Evolutionary conservation across 2,888 invertebrate species (phyloP).

Genomic region (Ecdyonurus torrentis): DNA sequence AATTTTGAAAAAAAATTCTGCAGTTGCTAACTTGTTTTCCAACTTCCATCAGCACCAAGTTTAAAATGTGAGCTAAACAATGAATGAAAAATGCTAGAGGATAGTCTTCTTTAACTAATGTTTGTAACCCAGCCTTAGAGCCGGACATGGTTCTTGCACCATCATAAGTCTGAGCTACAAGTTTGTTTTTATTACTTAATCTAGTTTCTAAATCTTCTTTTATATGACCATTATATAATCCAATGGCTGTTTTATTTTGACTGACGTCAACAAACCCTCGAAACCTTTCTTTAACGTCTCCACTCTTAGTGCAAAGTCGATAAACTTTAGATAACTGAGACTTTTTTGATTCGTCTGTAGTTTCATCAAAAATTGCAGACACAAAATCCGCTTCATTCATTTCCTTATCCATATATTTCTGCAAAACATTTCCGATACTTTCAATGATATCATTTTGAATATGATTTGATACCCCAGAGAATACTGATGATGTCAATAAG

Average conservation of each 20-base stretch:
- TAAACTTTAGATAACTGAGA: background rate
- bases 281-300: background rate
- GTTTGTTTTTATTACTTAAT: background rate
- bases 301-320: background rate
- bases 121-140: background rate
- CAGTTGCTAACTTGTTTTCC: background rate
- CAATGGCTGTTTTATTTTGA: background rate
- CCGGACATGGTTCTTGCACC: background rate
- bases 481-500: background rate
- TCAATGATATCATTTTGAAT: background rate
- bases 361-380: background rate
- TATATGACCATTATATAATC: no score
- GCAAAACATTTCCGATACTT: background rate
- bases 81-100: background rate
- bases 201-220: no score
- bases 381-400: background rate
- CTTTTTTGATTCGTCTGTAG: background rate
- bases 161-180: background rate
- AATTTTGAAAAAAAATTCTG: background rate
- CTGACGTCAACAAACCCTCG: background rate
- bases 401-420: background rate
- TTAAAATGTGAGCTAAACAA: background rate
- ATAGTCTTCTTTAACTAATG: background rate
- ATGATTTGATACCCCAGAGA: background rate
- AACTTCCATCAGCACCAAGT: background rate